A percentile compares a stretch with the other conserved stretches of the same genome.
Evolutionary conservation across 2,888 invertebrate genomes (phyloP).

Genomic region (Drosophila percnosoma): DNA sequence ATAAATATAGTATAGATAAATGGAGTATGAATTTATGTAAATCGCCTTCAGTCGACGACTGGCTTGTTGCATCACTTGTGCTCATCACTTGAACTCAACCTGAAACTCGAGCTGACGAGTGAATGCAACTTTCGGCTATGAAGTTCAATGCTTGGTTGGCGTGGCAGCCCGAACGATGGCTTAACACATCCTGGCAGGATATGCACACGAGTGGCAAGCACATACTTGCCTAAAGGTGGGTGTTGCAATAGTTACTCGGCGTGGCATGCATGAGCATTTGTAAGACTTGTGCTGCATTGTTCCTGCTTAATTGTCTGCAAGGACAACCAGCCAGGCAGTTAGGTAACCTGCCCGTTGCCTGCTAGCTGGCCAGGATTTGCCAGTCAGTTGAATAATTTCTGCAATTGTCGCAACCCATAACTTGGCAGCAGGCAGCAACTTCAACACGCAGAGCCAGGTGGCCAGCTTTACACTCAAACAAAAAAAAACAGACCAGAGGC

Average conservation of each 20-base stretch:
- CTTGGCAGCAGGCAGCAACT: constrained; percentile 41
- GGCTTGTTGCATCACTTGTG: neutral
- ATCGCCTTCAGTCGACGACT: neutral
- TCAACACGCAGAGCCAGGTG: constrained; percentile 17
- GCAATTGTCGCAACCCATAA: constrained; percentile 58
- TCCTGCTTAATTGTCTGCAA: constrained; percentile 77
- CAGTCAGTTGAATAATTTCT: constrained; percentile 71
- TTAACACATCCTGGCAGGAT: constrained; percentile 68
- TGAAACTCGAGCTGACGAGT: neutral
- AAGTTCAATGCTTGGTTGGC: constrained; percentile 60
- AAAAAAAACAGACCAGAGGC: neutral
- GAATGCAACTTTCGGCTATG: constrained; percentile 70
- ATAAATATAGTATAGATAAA: neutral
- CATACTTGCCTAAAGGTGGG: constrained; percentile 3
- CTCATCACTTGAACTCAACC: neutral
- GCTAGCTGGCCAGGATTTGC: constrained; percentile 34
- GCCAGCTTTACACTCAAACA: neutral
- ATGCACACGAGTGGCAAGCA: constrained; percentile 43
- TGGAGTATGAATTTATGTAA: neutral
- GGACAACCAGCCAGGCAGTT: constrained; percentile 41
- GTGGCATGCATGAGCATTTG: constrained; percentile 51
- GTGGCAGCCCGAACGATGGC: constrained; percentile 18
- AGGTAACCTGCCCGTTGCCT: constrained; percentile 23
- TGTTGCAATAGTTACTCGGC: constrained; percentile 11
- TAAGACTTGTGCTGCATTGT: constrained; percentile 66